A percentile compares a stretch with the other conserved stretches of the same genome.
Conservation (phyloP, 2,797 vertebrate species). For the Urocyon cinereoargenteus region DNA sequence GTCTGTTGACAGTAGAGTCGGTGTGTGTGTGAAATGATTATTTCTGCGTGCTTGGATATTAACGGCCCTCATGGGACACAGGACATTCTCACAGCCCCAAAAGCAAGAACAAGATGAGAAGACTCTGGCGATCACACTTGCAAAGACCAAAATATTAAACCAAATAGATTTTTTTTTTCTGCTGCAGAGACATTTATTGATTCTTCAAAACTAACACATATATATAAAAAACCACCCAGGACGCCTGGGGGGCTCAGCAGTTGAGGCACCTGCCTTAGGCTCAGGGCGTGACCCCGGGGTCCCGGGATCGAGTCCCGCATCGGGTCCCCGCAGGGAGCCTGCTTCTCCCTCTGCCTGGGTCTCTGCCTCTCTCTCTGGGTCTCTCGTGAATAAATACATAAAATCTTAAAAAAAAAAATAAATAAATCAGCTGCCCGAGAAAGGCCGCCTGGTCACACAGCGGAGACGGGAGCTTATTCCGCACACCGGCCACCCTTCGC, state of each 20-base stretch:
- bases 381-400: no score
- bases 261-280: no score
- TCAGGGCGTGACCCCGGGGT: no score
- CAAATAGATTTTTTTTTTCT: background rate
- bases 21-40: background rate
- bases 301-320: no score
- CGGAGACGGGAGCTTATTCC: background rate
- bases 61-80: background rate
- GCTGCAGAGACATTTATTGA: background rate
- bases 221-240: no score
- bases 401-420: no score
- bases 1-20: background rate
- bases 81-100: background rate
- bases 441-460: background rate
- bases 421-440: background rate
- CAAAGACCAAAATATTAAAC: background rate
- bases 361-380: no score
- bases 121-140: background rate
- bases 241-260: no score
- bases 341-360: no score
- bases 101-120: slow-evolving; percentile 5
- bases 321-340: no score
- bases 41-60: background rate
- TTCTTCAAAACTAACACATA: background rate
- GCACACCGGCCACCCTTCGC: background rate